phyloP scores from a whole-genome alignment of 2,113 vertebrate genomes.

The Brachirus orientalis region DNA sequence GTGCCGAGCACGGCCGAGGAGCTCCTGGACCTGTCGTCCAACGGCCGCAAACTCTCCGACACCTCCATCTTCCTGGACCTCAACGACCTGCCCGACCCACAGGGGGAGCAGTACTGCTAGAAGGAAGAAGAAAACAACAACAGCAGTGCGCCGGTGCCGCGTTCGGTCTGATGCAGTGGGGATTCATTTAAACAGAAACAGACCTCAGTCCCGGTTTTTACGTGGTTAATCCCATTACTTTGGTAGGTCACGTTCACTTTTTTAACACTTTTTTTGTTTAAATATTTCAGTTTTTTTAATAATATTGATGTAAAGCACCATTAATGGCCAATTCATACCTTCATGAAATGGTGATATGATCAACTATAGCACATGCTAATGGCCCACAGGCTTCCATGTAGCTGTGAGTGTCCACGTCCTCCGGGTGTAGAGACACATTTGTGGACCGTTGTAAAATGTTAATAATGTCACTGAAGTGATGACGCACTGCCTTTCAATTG shows the following conservation, averaged over 20 bases:
- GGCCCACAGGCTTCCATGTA: not conserved
- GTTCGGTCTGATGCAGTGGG: slow-evolving; percentile 1
- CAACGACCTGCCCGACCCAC: slow-evolving; percentile 67
- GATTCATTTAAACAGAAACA: slow-evolving; percentile 11
- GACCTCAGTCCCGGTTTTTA: not conserved
- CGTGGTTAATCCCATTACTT: too few relatives aligned
- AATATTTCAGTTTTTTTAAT: too few relatives aligned
- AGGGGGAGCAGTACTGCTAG: slow-evolving; percentile 80
- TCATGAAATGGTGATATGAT: not conserved
- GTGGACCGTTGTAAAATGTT: too few relatives aligned
- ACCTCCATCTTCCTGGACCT: slow-evolving; percentile 83
- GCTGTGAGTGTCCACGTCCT: not conserved
- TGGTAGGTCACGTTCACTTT: too few relatives aligned
- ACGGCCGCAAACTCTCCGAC: slow-evolving; percentile 79
- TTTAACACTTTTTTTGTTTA: too few relatives aligned
- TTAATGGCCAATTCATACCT: too few relatives aligned
- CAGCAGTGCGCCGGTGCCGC: not conserved
- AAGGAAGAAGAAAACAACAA: too few relatives aligned
- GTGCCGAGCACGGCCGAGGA: slow-evolving; percentile 84
- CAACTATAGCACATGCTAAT: slow-evolving; percentile 14
- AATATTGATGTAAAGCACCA: too few relatives aligned
- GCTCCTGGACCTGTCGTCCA: slow-evolving; percentile 78
- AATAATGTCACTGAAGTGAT: not conserved
- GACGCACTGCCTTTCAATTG: slow-evolving; percentile 17
- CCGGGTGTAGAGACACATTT: not conserved